phyloP scores from a whole-genome alignment of 2,797 vertebrate species.

The Sebastes cheni region DNA sequence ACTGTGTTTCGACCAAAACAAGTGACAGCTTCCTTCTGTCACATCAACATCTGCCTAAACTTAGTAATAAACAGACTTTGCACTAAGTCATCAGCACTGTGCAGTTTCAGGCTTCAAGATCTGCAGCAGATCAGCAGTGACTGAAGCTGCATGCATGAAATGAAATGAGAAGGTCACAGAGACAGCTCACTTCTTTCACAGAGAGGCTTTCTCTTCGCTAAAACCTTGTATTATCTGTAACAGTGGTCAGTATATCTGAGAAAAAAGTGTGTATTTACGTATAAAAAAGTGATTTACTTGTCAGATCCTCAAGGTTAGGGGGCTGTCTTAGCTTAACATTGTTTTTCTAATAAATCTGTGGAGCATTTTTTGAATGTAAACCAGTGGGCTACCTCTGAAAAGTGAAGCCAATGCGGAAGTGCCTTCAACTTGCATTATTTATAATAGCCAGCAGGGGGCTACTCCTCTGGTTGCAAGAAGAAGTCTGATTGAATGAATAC shows the following conservation, averaged over 20 bases:
- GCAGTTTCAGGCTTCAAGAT: not conserved
- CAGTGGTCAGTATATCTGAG: not conserved
- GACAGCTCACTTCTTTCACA: not conserved
- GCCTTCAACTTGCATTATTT: too few species aligned
- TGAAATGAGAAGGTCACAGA: not conserved
- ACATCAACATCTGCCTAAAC: not conserved
- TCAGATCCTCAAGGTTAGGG: not conserved
- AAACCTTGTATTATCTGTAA: not conserved
- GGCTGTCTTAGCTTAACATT: not conserved
- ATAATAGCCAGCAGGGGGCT: too few species aligned
- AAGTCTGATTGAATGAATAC: too few species aligned
- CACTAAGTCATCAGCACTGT: not conserved
- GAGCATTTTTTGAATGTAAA: not conserved
- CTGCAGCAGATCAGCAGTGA: not conserved
- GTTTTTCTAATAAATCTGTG: not conserved
- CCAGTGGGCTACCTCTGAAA: too few species aligned
- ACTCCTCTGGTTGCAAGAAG: too few species aligned
- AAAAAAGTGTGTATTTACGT: not conserved
- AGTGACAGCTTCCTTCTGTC: not conserved
- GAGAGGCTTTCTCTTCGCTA: not conserved
- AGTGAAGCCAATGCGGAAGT: too few species aligned
- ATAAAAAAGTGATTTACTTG: constrained; percentile 1
- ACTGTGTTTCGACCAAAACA: not conserved
- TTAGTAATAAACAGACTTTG: not conserved
- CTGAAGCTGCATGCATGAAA: not conserved